A percentile compares a stretch with the other conserved stretches of the same genome.
Conservation (phyloP, 2,888 invertebrate genomes). For the Noctua janthe region DNA sequence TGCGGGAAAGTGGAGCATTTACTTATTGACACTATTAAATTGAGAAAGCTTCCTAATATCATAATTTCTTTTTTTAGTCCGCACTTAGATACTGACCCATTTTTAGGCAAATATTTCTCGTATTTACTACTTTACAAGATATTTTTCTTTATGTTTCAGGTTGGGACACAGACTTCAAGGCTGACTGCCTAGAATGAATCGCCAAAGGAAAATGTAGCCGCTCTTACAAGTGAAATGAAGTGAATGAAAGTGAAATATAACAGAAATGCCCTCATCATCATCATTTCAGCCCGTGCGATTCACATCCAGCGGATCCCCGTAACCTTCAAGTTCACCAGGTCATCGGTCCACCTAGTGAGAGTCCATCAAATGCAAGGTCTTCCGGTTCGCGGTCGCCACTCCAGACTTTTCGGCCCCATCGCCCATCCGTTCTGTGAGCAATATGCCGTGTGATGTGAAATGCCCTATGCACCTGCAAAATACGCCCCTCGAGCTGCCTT, state of each 20-base stretch:
- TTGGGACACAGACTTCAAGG: neutral
- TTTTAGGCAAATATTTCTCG: neutral
- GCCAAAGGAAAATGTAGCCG: neutral
- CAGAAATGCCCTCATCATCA: too few species aligned
- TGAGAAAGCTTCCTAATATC: neutral
- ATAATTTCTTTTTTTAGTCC: neutral
- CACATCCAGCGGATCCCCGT: too few species aligned
- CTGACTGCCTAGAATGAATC: neutral
- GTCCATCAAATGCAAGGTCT: too few species aligned
- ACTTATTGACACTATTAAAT: neutral
- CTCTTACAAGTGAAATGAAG: too few species aligned
- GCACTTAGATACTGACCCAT: neutral
- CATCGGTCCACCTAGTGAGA: too few species aligned
- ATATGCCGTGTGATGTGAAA: too few species aligned
- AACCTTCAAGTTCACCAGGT: too few species aligned
- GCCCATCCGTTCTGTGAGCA: too few species aligned
- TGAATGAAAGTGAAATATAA: too few species aligned
- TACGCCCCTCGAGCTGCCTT: neutral
- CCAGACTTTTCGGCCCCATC: too few species aligned
- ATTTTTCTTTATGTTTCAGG: neutral
- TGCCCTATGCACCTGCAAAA: neutral
- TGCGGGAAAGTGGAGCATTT: slow-evolving; percentile 44
- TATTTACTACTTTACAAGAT: neutral
- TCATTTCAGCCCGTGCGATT: too few species aligned
- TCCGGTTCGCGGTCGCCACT: too few species aligned